Conservation (phyloP, 2,113 vertebrate species). For the Leuciscus idus region DNA sequence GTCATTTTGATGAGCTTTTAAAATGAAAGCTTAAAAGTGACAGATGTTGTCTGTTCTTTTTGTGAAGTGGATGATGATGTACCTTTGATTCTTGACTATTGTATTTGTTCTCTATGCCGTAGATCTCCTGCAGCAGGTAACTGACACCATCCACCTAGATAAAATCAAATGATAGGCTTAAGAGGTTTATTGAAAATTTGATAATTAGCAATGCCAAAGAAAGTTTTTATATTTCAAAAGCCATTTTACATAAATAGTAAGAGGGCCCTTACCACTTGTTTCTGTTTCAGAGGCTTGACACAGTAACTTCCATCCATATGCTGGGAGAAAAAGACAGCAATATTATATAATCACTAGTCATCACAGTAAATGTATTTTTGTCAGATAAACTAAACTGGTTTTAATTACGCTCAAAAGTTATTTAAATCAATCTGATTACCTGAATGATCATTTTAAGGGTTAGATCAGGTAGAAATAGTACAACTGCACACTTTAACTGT, state of each 20-base stretch:
- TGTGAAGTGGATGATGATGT: conserved; percentile 23
- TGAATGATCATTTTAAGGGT: not conserved
- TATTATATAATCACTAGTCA: not conserved
- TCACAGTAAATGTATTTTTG: not conserved
- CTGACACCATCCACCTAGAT: conserved; percentile 95
- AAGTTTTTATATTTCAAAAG: not conserved
- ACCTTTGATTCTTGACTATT: conserved; percentile 96
- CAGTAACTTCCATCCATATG: conserved; percentile 94
- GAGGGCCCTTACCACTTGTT: conserved; percentile 89
- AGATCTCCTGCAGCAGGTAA: conserved; percentile 98
- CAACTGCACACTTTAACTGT: not conserved
- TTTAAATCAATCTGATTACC: not conserved
- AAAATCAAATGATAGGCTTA: conserved; percentile 34
- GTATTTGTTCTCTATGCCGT: conserved; percentile 98
- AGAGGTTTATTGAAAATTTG: not conserved
- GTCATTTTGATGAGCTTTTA: not conserved
- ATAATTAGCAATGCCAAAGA: conserved; percentile 25
- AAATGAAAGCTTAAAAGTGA: not conserved
- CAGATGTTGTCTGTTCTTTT: not conserved
- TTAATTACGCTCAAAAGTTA: not conserved
- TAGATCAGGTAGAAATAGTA: not conserved
- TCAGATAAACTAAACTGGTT: not conserved
- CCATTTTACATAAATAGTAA: conserved; percentile 38
- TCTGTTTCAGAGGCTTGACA: conserved; percentile 98
- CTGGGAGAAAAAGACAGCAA: conserved; percentile 70